Base-by-base conservation (phyloP, 1,140 invertebrate species). In the Aphis gossypii region DNA sequence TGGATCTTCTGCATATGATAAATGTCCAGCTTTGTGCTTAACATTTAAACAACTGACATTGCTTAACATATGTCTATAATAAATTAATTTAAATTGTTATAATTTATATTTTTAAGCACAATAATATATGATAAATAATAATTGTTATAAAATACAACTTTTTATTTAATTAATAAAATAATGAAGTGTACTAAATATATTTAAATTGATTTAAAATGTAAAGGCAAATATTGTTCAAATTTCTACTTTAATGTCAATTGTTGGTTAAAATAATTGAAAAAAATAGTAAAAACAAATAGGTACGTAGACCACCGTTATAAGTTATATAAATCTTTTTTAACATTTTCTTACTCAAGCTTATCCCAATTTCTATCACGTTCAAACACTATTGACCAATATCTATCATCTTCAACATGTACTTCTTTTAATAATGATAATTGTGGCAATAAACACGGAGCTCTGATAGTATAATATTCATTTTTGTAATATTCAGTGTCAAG, bases 301-400 rank as follows among this genome's bases (percentile, higher is more conserved):
- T 18, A 23, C 18, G 2, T 2, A 5, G 54, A 20, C 6, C 8
- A 44, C 41, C 3, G 23, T 44, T 1, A 88, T 6, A 51, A 35
- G 11, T 2, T 0, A 87, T 84, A 30, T 25, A 5, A 21, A 7
- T 87, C 35, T 48, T 41, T 51, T 68, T 44, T 68, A 68, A 44
- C 4, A 90, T 44, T 68, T 41, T 56, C 89, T 68, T 95, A 97
- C 96, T 97, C 96, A 76, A 99, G 95, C 90, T 97, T 96, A 94
- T 97, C 96, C 98, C 98, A 99, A 95, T 98, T 98, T 90, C 97
- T 96, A 38, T 97, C 96, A 92, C 97, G 96, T 94, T 97, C 96
- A 95, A 99, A 99, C 2, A 96, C 96, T 82, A 99, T 97, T 4
- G 97, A 97, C 98, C 98, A 99, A 95, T 99, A 99, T 94, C 98